Evolutionary conservation across 1,140 invertebrate species (phyloP).

Genomic region (Neodiprion lecontei): DNA sequence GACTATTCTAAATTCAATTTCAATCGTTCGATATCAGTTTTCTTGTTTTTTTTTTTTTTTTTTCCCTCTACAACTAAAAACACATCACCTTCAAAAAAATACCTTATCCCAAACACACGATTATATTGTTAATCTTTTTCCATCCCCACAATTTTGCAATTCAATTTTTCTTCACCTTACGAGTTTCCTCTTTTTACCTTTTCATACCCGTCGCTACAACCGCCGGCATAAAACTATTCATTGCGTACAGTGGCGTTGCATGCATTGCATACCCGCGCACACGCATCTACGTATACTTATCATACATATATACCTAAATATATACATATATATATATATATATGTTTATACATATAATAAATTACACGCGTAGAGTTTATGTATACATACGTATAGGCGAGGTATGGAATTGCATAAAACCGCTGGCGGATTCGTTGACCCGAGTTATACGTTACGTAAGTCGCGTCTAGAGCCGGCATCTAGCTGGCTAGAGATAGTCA

Average conservation of each 20-base stretch:
- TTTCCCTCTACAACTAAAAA: background rate
- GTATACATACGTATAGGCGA: too few species aligned
- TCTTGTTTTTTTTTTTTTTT: background rate
- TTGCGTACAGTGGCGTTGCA: conserved; percentile 47
- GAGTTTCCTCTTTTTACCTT: background rate
- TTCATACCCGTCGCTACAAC: conserved; percentile 33
- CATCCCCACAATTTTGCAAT: too few species aligned
- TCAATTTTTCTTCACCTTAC: too few species aligned
- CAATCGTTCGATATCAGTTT: background rate
- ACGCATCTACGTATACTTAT: too few species aligned
- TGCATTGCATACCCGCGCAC: background rate
- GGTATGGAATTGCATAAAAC: conserved; percentile 58
- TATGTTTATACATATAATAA: too few species aligned
- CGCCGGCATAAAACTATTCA: conserved; percentile 53
- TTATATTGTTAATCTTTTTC: too few species aligned
- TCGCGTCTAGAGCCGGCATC: conserved; percentile 46
- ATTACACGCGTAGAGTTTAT: too few species aligned
- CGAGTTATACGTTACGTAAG: conserved; percentile 50
- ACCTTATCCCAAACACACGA: too few species aligned
- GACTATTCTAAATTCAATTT: background rate
- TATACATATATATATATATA: too few species aligned
- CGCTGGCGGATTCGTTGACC: conserved; percentile 58
- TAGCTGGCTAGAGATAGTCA: conserved; percentile 38
- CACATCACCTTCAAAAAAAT: too few species aligned
- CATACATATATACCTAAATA: too few species aligned